These are phyloP conservation scores for Andricus curvator DNA, from an alignment of 2,888 invertebrate species.

Conservation along the genomic window DNA sequence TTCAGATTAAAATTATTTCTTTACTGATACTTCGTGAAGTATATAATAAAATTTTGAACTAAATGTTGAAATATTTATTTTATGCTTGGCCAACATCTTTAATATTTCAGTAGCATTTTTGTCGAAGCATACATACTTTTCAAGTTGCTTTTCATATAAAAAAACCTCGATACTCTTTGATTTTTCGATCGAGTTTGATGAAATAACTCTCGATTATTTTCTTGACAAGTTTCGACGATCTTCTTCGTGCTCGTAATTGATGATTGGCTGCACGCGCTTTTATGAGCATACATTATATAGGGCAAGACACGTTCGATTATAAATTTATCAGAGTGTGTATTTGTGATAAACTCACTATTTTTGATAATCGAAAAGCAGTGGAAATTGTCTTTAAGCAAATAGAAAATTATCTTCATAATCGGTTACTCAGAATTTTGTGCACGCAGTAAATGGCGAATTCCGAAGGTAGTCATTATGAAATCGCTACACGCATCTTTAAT, in stretches of 20 bases:
- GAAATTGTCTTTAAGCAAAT: neutral
- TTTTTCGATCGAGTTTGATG: constrained; percentile 8
- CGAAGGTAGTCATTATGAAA: constrained; percentile 9
- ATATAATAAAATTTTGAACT: too few species aligned
- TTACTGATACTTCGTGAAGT: too few species aligned
- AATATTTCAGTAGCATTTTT: too few species aligned
- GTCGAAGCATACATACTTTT: too few species aligned
- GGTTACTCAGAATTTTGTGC: neutral
- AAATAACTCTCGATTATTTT: neutral
- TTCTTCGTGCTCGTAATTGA: constrained; percentile 56
- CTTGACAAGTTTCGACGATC: neutral
- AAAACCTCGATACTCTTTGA: neutral
- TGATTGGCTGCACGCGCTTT: constrained; percentile 56
- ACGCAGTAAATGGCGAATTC: neutral
- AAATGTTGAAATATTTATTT: too few species aligned
- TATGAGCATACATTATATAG: constrained; percentile 44
- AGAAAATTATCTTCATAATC: constrained; percentile 8
- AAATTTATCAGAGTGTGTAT: neutral
- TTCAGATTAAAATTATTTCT: too few species aligned
- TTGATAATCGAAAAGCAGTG: neutral
- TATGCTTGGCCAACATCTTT: too few species aligned
- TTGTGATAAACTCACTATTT: neutral
- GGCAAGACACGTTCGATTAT: neutral
- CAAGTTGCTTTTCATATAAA: too few species aligned
- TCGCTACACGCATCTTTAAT: constrained; percentile 1